Evolutionary conservation across 2,888 invertebrate species (phyloP), one percentile per base, ranked within the genome.

Genomic region (Polymixis lichenea): DNA sequence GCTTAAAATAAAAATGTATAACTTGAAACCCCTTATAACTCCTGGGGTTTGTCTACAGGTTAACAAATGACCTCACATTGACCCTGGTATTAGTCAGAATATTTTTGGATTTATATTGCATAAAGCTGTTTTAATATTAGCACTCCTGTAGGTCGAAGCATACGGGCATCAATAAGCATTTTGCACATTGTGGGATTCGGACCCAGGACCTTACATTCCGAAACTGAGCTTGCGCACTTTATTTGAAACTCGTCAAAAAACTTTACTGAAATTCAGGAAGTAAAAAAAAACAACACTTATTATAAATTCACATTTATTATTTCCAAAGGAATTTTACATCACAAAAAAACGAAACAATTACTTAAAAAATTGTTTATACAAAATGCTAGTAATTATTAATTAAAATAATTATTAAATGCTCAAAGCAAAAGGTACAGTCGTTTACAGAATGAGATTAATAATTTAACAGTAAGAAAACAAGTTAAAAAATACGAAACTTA

Each of bases 241-340:
- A 46, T 46, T 28, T 17, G 6, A 46, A 46, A 17, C 0, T 22
- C 15, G 9, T 0, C 9, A 69, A 64, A 7, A 61, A 13, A 6
- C 2, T 43, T 64, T 22, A 0, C 22, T 28, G 0, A 25, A 46
- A 5, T 46, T 65, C 0, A 15, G 4, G 5, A 15, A 49, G 67
- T 74, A 83, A 83, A 28, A 69, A 82, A 89, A 86, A 88, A 85
- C 0, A 77, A 72, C 75, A 67, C 51, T 11, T 79, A 66, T 91
- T 93, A 89, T 89, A 91, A 94, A 93, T 88, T 92, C 92, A 94
- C 93, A 94, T 94, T 94, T 94, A 94, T 92, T 93, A 91, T 90
- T 87, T 91, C 83, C 88, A 91, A 93, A 92, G 82, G 85, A 92
- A 91, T 89, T 91, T 91, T 91, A 93, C 91, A 92, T 90, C 88